These are phyloP conservation scores for Sinotaia quadrata DNA, from an alignment of 2,888 invertebrate genomes.

Conservation along the genomic window DNA sequence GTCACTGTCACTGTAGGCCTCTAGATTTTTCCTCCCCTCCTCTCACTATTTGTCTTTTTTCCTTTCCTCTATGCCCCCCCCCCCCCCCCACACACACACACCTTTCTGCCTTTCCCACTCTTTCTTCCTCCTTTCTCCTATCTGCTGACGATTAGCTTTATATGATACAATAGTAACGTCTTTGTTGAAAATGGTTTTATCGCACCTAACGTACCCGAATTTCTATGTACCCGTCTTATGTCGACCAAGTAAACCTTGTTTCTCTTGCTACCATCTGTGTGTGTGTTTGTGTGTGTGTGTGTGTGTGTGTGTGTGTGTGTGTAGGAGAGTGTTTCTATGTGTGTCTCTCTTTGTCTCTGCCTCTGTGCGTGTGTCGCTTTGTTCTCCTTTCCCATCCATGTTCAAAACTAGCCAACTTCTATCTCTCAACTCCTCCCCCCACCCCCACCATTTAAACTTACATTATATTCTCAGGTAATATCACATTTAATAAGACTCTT, in stretches of 20 bases:
- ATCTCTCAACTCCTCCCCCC: too few relatives aligned
- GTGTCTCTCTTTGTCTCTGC: background rate
- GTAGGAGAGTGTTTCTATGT: background rate
- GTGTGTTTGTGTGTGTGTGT: background rate
- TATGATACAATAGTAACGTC: too few relatives aligned
- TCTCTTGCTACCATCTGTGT: background rate
- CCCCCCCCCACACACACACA: background rate
- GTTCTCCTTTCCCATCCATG: too few relatives aligned
- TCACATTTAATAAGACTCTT: too few relatives aligned
- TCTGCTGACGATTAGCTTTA: too few relatives aligned
- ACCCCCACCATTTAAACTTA: too few relatives aligned
- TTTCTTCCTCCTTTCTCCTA: background rate
- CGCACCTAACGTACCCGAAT: too few relatives aligned
- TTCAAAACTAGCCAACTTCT: too few relatives aligned
- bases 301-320: background rate
- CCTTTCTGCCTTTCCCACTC: background rate
- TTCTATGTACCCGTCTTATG: too few relatives aligned
- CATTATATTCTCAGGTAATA: too few relatives aligned
- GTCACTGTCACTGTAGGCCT: background rate
- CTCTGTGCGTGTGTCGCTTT: background rate
- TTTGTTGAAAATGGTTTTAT: too few relatives aligned
- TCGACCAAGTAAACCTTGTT: background rate
- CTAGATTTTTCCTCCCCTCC: background rate
- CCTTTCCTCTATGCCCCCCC: background rate
- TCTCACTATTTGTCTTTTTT: background rate